These are phyloP conservation scores for Gastracanthus pulcherrimus DNA, from an alignment of 2,888 invertebrate species.

Conservation along the genomic window DNA sequence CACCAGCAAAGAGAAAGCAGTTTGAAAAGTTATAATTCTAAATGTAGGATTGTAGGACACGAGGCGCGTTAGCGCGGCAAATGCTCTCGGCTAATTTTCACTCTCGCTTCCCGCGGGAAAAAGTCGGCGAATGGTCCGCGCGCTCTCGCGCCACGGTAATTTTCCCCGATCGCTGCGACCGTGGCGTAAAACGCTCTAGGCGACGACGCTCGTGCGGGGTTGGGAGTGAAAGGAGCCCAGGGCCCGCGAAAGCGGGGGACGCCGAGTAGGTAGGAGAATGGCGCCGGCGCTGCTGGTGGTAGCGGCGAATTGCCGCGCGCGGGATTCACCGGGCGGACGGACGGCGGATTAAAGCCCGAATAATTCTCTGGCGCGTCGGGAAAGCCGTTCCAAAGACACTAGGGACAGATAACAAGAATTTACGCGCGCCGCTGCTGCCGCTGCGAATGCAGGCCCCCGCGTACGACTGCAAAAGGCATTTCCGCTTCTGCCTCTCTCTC, in stretches of 20 bases:
- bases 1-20: no score
- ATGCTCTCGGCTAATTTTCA: no score
- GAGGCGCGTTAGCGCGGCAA: no score
- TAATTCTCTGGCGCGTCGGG: constrained; percentile 44
- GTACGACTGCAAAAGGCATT: constrained; percentile 35
- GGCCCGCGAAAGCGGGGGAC: constrained; percentile 4
- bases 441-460: background rate
- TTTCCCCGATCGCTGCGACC: background rate
- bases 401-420: constrained; percentile 50
- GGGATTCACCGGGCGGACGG: background rate
- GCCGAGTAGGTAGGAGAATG: background rate
- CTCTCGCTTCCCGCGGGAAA: no score
- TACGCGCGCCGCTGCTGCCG: constrained; percentile 15
- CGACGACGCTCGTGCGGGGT: no score
- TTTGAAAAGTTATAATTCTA: no score
- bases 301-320: constrained; percentile 53
- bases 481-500: background rate
- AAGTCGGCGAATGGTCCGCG: no score
- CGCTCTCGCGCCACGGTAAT: no score
- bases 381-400: constrained; percentile 46
- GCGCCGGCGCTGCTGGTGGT: background rate
- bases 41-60: no score
- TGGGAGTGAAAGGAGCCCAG: background rate
- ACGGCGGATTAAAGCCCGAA: constrained; percentile 51
- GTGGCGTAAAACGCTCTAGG: background rate